A percentile compares a stretch with the other conserved stretches of the same genome.
Conservation (phyloP, 2,888 invertebrate genomes). For the Nebria brevicollis region DNA sequence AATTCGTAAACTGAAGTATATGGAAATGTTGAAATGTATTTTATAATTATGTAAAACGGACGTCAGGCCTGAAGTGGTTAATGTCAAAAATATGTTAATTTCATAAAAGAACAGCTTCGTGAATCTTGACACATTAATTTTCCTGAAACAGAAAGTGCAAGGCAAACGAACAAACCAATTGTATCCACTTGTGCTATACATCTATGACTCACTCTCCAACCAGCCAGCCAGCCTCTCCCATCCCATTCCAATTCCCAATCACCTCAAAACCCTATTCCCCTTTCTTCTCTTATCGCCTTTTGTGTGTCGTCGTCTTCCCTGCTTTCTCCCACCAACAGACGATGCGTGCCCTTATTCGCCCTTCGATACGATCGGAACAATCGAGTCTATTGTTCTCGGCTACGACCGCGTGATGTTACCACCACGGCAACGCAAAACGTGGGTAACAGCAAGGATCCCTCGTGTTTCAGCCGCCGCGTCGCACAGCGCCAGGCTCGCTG, state of each 20-base stretch:
- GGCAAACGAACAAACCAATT: neutral
- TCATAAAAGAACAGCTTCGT: neutral
- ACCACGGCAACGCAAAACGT: neutral
- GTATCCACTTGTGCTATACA: neutral
- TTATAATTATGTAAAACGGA: neutral
- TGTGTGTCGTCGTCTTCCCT: neutral
- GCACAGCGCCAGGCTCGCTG: neutral
- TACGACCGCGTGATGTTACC: conserved; percentile 3
- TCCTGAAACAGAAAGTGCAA: neutral
- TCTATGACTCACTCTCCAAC: neutral
- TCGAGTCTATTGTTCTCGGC: conserved; percentile 38
- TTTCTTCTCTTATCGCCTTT: neutral
- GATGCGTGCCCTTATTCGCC: conserved; percentile 32
- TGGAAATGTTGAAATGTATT: neutral
- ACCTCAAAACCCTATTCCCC: neutral
- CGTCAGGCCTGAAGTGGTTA: neutral
- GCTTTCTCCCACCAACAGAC: neutral
- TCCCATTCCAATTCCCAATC: neutral
- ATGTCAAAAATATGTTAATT: neutral
- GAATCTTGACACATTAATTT: neutral
- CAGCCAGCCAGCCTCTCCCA: neutral
- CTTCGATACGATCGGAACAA: conserved; percentile 42
- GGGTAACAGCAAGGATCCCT: neutral
- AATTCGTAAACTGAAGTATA: neutral
- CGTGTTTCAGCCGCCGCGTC: conserved; percentile 4